These are phyloP conservation scores for Limanda limanda DNA, from an alignment of 2,113 vertebrate species.

Conservation along the genomic window DNA sequence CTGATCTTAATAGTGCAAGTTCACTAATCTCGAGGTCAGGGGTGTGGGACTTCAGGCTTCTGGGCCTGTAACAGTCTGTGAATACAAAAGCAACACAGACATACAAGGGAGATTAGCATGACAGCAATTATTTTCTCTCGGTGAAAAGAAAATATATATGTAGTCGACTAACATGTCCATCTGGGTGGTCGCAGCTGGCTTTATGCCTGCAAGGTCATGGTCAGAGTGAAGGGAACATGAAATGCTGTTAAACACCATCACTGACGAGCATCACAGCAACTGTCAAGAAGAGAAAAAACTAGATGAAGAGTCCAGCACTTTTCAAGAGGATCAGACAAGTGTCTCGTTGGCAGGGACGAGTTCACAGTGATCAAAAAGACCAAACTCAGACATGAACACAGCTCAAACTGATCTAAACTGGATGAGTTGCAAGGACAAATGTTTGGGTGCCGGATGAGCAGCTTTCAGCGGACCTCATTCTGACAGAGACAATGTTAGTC, in stretches of 20 bases:
- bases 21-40: neutral
- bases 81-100: too few relatives aligned
- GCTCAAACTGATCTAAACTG: neutral
- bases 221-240: neutral
- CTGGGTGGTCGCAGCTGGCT: neutral
- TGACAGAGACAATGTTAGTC: neutral
- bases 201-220: neutral
- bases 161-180: too few relatives aligned
- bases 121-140: neutral
- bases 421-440: neutral
- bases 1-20: too few relatives aligned
- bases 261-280: neutral
- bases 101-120: neutral
- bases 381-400: neutral
- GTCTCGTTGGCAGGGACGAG: neutral
- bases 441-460: neutral
- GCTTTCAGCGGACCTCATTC: neutral
- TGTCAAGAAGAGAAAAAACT: neutral
- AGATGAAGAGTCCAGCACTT: neutral
- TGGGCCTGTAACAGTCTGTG: too few relatives aligned
- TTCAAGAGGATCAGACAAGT: neutral
- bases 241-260: neutral
- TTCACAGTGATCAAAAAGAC: neutral
- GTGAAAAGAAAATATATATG: too few relatives aligned
- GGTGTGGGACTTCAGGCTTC: neutral